A percentile compares a stretch with the other conserved stretches of the same genome.
These are phyloP conservation scores for Pachyuromys duprasi DNA, from an alignment of 2,797 vertebrate species.

Conservation along the genomic window DNA sequence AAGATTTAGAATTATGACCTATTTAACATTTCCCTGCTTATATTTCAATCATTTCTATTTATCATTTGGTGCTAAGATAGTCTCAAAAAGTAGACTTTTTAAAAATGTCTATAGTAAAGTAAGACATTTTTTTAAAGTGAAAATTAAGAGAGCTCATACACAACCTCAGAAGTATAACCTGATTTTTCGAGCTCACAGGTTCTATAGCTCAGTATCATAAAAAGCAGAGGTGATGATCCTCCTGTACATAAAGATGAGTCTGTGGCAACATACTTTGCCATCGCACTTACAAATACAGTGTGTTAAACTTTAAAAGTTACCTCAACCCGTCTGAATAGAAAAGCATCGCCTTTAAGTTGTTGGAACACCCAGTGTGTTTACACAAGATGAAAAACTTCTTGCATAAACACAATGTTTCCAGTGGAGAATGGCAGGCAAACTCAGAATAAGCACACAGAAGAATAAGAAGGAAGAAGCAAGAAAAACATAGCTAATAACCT, in stretches of 20 bases:
- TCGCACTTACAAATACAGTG: conserved; percentile 75
- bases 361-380: conserved; percentile 80
- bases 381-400: conserved; percentile 83
- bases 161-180: neutral
- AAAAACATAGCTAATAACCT: conserved; percentile 85
- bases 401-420: conserved; percentile 80
- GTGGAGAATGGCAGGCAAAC: conserved; percentile 82
- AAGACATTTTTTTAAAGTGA: neutral
- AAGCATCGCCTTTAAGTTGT: conserved; percentile 78
- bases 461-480: conserved; percentile 87
- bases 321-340: conserved; percentile 76
- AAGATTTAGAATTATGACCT: neutral
- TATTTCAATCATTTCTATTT: conserved; percentile 19
- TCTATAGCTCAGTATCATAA: conserved; percentile 31
- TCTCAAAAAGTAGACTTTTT: neutral
- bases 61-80: conserved; percentile 55
- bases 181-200: conserved; percentile 11
- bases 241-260: conserved; percentile 26
- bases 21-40: conserved; percentile 16
- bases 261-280: conserved; percentile 41
- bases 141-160: neutral
- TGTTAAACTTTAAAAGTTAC: conserved; percentile 65
- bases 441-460: conserved; percentile 84
- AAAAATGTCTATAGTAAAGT: neutral
- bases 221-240: neutral